phyloP scores from a whole-genome alignment of 2,888 invertebrate genomes.

The Theodoxus fluviatilis region DNA sequence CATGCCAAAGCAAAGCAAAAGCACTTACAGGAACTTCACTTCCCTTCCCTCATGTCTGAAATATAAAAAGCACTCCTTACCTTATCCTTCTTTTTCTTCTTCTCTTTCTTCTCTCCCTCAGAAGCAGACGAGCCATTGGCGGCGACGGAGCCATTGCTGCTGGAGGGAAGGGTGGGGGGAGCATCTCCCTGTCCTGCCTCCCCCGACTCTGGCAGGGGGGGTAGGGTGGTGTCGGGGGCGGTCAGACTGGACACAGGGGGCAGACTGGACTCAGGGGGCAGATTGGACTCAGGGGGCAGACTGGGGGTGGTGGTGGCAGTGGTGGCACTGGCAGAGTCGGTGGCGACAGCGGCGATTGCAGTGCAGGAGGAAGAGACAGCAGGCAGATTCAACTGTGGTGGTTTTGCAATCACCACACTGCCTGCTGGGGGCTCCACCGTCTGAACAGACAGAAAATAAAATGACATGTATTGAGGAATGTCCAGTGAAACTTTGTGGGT shows the following conservation, averaged over 20 bases:
- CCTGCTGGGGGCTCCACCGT: no score
- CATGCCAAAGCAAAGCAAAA: not conserved
- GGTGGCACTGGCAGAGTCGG: no score
- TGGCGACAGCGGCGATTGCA: not conserved
- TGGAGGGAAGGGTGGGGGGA: no score
- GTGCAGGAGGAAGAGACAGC: not conserved
- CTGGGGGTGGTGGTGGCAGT: conserved; percentile 15
- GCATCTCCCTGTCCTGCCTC: not conserved
- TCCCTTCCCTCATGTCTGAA: no score
- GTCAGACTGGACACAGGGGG: no score
- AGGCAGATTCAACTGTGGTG: conserved; percentile 31
- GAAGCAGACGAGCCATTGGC: conserved; percentile 4
- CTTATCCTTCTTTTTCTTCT: conserved; percentile 31
- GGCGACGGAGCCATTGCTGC: not conserved
- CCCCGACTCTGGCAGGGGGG: not conserved
- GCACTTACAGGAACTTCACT: not conserved
- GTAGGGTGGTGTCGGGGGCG: no score
- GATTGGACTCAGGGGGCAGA: not conserved
- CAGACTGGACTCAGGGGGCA: no score
- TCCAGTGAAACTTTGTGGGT: no score
- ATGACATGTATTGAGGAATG: no score
- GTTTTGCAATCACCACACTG: conserved; percentile 29
- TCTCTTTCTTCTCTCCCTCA: conserved; percentile 35
- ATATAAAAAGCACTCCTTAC: not conserved
- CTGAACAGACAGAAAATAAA: no score